Conservation (phyloP, 2,888 invertebrate species). For the Aporophyla nigra region DNA sequence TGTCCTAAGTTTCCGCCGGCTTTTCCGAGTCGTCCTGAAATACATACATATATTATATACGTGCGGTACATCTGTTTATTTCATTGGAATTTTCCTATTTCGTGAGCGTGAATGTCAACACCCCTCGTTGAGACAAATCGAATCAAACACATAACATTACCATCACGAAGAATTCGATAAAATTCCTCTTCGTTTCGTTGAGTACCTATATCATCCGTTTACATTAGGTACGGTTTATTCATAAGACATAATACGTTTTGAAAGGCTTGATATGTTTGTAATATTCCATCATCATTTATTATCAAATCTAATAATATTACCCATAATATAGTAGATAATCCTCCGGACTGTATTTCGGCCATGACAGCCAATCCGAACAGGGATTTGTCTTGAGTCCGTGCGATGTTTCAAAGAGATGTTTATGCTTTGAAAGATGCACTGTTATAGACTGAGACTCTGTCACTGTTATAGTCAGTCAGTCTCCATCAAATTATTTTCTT, state of each 20-base stretch:
- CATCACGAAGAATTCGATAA: conserved; percentile 44
- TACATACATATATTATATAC: neutral
- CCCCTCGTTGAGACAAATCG: conserved; percentile 54
- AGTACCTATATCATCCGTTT: too few relatives aligned
- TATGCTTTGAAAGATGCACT: too few relatives aligned
- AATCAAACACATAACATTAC: conserved; percentile 46
- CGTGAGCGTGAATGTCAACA: conserved; percentile 38
- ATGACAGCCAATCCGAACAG: too few relatives aligned
- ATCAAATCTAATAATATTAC: neutral
- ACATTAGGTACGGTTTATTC: conserved; percentile 7
- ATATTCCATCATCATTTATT: conserved; percentile 18
- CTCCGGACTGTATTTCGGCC: too few relatives aligned
- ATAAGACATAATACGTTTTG: neutral
- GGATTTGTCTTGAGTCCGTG: too few relatives aligned
- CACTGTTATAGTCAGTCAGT: too few relatives aligned
- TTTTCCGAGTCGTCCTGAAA: conserved; percentile 9
- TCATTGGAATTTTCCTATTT: conserved; percentile 48
- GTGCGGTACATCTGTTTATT: conserved; percentile 11
- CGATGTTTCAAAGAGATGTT: too few relatives aligned
- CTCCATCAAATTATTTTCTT: too few relatives aligned
- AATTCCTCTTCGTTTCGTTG: conserved; percentile 22
- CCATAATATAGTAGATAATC: neutral
- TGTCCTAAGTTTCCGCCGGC: conserved; percentile 1
- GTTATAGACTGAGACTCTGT: too few relatives aligned
- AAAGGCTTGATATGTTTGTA: conserved; percentile 9